Evolutionary conservation across 2,888 invertebrate genomes (phyloP), one percentile per base, ranked within the genome.

Genomic region (Nephrocerus scutellatus): DNA sequence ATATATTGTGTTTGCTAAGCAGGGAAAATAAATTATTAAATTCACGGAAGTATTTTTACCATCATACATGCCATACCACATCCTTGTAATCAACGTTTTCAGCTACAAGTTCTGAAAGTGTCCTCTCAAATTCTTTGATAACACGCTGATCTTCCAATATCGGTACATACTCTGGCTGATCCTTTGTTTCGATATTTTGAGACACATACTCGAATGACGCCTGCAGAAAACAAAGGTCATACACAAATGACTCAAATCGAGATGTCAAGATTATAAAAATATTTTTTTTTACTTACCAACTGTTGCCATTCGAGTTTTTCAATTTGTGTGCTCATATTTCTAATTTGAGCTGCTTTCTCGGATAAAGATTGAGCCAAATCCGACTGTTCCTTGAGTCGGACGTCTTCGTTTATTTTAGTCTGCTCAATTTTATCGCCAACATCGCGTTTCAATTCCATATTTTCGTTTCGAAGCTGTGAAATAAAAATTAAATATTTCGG

Each of bases 291-390:
- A 34, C 26, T 36, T 53, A 62, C 65, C 53, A 57, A 33, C 30
- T 63, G 55, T 5, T 58, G 51, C 31, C 56, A 38, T 38, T 63
- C 59, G n/a, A 66, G 44, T 43, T 56, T 62, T 8, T 59, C 50
- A 19, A 67, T 60, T 50, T 66, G 59, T 15, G 51, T 49, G 4
- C 57, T 55, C 59, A 67, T 60, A 33, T 66, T 66, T 36, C 51
- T 44, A 4, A 67, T 56, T n/a, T n/a, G 41, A 1, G 66, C 47
- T 2, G 51, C 47, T 39, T 65, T 66, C 32, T 62, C 66, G 0
- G 66, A 66, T 6, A 63, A 36, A 19, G 25, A 43, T 44, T 55
- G 47, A 7, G 55, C 39, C 2, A 63, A 48, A 15, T 64, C 62
- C n/a, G 55, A 50, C 15, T 60, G 55, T 16, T 66, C 66, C 22